Evolutionary conservation across 2,113 vertebrate genomes (phyloP), one percentile per base, ranked within the genome.

Genomic region (Lagopus muta): DNA sequence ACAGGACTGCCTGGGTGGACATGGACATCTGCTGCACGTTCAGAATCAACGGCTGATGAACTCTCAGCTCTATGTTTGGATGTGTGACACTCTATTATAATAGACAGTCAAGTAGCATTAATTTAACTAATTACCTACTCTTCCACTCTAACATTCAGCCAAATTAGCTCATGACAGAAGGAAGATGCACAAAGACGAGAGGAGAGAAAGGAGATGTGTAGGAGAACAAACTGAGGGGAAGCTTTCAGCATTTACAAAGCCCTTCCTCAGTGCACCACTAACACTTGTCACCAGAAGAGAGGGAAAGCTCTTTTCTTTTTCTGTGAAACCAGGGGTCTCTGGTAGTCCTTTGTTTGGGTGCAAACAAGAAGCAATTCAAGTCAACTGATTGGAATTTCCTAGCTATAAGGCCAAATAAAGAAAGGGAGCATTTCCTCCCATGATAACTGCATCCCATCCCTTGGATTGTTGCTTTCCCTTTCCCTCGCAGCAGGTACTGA

Each of bases 51-150:
- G 42, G 65, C 40, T 54, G 5, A 42, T 42, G 55, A 86, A 86
- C 77, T 42, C 81, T 60, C 77, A 81, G 1, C 16, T 10, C 19
- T 38, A 5, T 67, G 70, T 50, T 78, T 65, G 40, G 38, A 16
- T 36, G 54, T 27, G n/a, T 75, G 86, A 50, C 38, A 22, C 16
- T 38, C 27, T 34, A 48, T 60, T 55, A 25, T 5, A 76, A 27
- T 22, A 79, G 67, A 70, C 43, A 90, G 36, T 73, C 43, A 69
- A 88, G 81, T 75, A 47, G 45, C 25, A 52, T 65, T 60, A 79
- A 82, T 91, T 95, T 79, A 67, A 67, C 58, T 47, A 19, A 69
- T 92, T 85, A 77, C 43, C 67, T 70, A 28, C 82, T 79, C 82
- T 88, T 93, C 32, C 36, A 73, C 14, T 65, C n/a, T 45, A 86